Percentiles rank a stretch among this genome's conserved stretches.
Conservation (phyloP, 2,797 vertebrate genomes). For the Hafferia zeledoni region DNA sequence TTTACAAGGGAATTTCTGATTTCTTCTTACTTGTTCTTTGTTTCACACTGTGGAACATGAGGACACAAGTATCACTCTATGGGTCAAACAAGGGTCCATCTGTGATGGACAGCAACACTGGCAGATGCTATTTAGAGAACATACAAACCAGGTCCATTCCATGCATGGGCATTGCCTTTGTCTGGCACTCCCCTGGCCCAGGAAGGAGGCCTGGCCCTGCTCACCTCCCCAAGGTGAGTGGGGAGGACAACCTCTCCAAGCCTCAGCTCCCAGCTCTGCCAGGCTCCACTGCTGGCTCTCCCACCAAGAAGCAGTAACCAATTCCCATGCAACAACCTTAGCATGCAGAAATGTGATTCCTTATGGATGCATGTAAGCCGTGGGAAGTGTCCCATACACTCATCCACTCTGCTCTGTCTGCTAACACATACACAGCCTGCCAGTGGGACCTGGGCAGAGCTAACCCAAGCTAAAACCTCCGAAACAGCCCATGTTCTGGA, state of each 20-base stretch:
- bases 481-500: fast-evolving
- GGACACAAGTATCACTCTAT: fast-evolving
- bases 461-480: not conserved
- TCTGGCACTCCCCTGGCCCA: not conserved
- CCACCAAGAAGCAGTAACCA: not conserved
- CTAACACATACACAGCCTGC: not conserved
- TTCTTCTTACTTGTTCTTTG: not conserved
- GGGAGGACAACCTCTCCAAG: not conserved
- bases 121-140: not conserved
- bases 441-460: not conserved
- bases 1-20: not conserved
- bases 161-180: not conserved
- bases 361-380: not conserved
- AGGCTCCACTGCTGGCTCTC: not conserved
- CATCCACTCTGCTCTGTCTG: fast-evolving
- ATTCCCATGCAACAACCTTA: too few relatives aligned
- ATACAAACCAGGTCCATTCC: not conserved
- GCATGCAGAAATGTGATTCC: fast-evolving
- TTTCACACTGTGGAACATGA: not conserved
- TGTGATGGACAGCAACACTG: not conserved
- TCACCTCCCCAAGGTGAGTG: fast-evolving
- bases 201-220: not conserved
- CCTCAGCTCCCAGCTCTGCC: not conserved
- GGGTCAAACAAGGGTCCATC: not conserved
- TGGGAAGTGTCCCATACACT: not conserved